Conservation (phyloP, 2,797 vertebrate species). For the Poecilia picta region DNA sequence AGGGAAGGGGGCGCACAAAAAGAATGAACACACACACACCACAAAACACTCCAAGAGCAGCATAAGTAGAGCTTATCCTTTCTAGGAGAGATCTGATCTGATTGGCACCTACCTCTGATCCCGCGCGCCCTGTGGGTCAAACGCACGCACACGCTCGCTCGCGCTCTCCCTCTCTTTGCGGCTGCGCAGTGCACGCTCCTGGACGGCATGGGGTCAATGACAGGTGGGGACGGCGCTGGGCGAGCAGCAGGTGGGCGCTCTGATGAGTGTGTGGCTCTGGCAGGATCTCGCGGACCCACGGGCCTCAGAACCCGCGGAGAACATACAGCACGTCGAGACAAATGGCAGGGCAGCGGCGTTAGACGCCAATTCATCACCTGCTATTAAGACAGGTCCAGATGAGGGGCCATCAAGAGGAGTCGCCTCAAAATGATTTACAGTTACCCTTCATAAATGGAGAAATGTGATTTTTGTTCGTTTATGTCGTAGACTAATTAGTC, state of each 20-base stretch:
- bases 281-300: slow-evolving; percentile 27
- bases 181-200: slow-evolving; percentile 21
- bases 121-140: slow-evolving; percentile 61
- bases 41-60: slow-evolving; percentile 44
- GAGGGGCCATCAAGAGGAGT: neutral
- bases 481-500: too few relatives aligned
- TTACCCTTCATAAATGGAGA: neutral
- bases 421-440: neutral
- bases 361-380: neutral
- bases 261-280: slow-evolving; percentile 58
- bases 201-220: slow-evolving; percentile 50
- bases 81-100: slow-evolving; percentile 64
- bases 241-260: slow-evolving; percentile 54
- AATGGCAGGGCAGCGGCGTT: neutral
- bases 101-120: slow-evolving; percentile 66
- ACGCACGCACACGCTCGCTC: slow-evolving; percentile 33
- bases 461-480: neutral
- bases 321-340: slow-evolving; percentile 19
- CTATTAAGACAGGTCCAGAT: neutral
- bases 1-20: slow-evolving; percentile 31
- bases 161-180: slow-evolving; percentile 16
- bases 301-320: slow-evolving; percentile 23
- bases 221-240: slow-evolving; percentile 60
- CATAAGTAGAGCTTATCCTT: slow-evolving; percentile 71
- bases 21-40: slow-evolving; percentile 18